phyloP scores from a whole-genome alignment of 2,113 vertebrate genomes.

The Anoura caudifer region DNA sequence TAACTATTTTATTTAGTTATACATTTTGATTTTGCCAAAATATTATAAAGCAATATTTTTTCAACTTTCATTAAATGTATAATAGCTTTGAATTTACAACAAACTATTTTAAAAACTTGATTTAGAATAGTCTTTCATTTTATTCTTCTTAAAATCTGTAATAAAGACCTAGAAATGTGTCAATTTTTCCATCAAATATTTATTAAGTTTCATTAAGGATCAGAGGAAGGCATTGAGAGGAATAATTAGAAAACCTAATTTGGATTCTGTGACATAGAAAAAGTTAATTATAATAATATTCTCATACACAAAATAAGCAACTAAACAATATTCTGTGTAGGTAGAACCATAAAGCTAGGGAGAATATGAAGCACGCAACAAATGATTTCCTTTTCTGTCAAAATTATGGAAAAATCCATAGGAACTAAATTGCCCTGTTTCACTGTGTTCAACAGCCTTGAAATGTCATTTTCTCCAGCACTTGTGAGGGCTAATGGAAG shows the following conservation, averaged over 20 bases:
- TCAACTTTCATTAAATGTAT: background rate
- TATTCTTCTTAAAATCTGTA: background rate
- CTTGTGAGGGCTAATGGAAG: constrained; percentile 28
- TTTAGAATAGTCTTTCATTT: background rate
- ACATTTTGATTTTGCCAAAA: background rate
- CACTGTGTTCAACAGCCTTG: background rate
- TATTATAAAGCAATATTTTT: background rate
- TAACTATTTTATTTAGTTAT: background rate
- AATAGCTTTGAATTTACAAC: background rate
- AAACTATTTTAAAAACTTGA: background rate
- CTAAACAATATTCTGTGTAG: background rate
- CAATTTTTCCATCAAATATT: background rate
- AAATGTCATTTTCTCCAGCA: constrained; percentile 49
- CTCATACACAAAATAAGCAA: background rate
- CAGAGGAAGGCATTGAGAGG: background rate
- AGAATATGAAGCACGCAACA: background rate
- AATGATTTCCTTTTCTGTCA: constrained; percentile 32
- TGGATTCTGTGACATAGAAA: background rate
- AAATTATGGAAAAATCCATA: constrained; percentile 38
- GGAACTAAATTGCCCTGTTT: constrained; percentile 28
- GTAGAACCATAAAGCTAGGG: background rate
- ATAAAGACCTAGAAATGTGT: background rate
- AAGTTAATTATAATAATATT: background rate
- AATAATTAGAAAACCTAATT: background rate
- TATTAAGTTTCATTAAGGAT: background rate